Evolutionary conservation across 2,888 invertebrate species (phyloP).

Genomic region (Melitaea athalia): DNA sequence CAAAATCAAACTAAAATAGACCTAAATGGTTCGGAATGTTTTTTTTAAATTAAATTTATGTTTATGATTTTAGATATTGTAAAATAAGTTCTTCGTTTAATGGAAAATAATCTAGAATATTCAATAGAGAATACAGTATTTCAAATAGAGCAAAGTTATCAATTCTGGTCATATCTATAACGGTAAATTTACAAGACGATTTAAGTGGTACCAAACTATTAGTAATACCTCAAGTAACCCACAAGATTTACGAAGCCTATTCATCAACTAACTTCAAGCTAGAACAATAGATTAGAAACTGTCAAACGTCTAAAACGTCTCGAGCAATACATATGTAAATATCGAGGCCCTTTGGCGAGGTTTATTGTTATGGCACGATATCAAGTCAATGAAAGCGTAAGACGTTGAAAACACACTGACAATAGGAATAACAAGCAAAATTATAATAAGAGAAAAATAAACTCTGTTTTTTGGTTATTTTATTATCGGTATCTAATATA

Average conservation of each 20-base stretch:
- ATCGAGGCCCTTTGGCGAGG: constrained; percentile 54
- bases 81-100: too few species aligned
- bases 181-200: constrained; percentile 4
- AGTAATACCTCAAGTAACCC: constrained; percentile 27
- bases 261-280: constrained; percentile 32
- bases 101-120: too few species aligned
- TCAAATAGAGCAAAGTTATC: neutral
- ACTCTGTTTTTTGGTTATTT: neutral
- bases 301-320: constrained; percentile 74
- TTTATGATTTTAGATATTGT: too few species aligned
- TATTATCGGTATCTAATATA: too few species aligned
- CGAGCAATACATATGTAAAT: constrained; percentile 73
- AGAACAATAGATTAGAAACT: constrained; percentile 60
- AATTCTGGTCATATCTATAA: neutral
- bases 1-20: too few species aligned
- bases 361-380: constrained; percentile 78
- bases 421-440: neutral
- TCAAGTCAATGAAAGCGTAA: constrained; percentile 65
- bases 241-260: constrained; percentile 37
- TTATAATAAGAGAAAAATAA: neutral
- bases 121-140: too few species aligned
- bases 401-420: constrained; percentile 56
- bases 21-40: too few species aligned
- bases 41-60: too few species aligned
- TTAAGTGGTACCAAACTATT: neutral